A percentile compares a stretch with the other conserved stretches of the same genome.
phyloP scores from a whole-genome alignment of 2,113 vertebrate genomes.

The Caranx melampygus region DNA sequence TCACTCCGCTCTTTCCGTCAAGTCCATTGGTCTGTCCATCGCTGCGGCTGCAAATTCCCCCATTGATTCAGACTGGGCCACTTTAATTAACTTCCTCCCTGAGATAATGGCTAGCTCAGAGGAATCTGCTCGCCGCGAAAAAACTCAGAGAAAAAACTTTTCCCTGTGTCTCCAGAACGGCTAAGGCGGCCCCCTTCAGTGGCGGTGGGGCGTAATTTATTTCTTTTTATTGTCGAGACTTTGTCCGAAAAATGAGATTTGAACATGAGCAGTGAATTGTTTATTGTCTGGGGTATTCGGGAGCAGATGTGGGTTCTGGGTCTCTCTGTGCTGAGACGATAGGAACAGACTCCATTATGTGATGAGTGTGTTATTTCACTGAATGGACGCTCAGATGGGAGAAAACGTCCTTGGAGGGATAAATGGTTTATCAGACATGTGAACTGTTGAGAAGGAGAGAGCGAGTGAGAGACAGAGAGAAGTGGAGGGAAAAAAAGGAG shows the following conservation, averaged over 20 bases:
- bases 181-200: slow-evolving; percentile 65
- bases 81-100: slow-evolving; percentile 87
- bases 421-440: slow-evolving; percentile 76
- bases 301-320: slow-evolving; percentile 77
- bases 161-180: slow-evolving; percentile 61
- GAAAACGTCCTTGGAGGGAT: slow-evolving; percentile 77
- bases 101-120: slow-evolving; percentile 84
- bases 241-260: slow-evolving; percentile 84
- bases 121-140: slow-evolving; percentile 76
- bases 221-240: slow-evolving; percentile 79
- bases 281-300: slow-evolving; percentile 85
- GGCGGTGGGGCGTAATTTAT: slow-evolving; percentile 65
- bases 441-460: slow-evolving; percentile 53
- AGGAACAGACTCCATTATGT: slow-evolving; percentile 79
- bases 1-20: slow-evolving; percentile 78
- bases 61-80: slow-evolving; percentile 82
- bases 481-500: slow-evolving; percentile 6
- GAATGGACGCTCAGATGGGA: slow-evolving; percentile 71
- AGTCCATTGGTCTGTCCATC: slow-evolving; percentile 68
- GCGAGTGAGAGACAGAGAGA: slow-evolving; percentile 12
- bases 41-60: slow-evolving; percentile 78
- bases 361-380: slow-evolving; percentile 76
- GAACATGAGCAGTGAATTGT: slow-evolving; percentile 81
- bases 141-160: slow-evolving; percentile 81
- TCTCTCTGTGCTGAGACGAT: slow-evolving; percentile 81